These are phyloP conservation scores for Sprattus sprattus DNA, from an alignment of 2,113 vertebrate species.

Conservation along the genomic window DNA sequence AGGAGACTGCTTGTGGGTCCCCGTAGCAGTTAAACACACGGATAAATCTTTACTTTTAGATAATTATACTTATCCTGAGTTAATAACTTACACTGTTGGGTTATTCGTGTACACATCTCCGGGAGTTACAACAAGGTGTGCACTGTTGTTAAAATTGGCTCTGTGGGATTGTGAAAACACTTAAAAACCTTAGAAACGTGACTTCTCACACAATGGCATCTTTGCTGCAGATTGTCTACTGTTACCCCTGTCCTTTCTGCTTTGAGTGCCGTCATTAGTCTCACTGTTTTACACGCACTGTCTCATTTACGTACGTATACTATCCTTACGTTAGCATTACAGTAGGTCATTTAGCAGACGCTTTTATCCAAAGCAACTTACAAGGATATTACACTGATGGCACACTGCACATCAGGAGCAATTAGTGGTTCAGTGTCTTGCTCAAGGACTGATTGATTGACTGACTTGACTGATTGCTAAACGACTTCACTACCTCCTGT, in stretches of 20 bases:
- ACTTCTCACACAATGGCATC: neutral
- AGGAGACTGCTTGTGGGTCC: conserved; percentile 2
- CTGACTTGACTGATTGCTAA: too few relatives aligned
- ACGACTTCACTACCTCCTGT: too few relatives aligned
- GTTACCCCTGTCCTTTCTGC: too few relatives aligned
- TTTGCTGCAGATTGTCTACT: too few relatives aligned
- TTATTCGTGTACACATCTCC: neutral
- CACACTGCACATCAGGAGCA: too few relatives aligned
- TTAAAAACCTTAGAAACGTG: neutral
- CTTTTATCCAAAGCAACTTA: too few relatives aligned
- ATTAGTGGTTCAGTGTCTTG: too few relatives aligned
- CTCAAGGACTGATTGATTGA: too few relatives aligned
- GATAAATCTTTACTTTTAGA: neutral
- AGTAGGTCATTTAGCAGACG: too few relatives aligned
- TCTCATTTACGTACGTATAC: too few relatives aligned
- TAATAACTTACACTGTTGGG: neutral
- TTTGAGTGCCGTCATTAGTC: neutral
- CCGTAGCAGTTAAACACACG: neutral
- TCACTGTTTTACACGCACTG: neutral
- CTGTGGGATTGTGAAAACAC: neutral
- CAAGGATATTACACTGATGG: too few relatives aligned
- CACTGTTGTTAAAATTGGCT: neutral
- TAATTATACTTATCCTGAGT: neutral
- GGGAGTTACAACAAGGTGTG: neutral
- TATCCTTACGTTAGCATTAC: too few relatives aligned